phyloP scores from a whole-genome alignment of 2,888 invertebrate species.

The Trichacis sp. region DNA sequence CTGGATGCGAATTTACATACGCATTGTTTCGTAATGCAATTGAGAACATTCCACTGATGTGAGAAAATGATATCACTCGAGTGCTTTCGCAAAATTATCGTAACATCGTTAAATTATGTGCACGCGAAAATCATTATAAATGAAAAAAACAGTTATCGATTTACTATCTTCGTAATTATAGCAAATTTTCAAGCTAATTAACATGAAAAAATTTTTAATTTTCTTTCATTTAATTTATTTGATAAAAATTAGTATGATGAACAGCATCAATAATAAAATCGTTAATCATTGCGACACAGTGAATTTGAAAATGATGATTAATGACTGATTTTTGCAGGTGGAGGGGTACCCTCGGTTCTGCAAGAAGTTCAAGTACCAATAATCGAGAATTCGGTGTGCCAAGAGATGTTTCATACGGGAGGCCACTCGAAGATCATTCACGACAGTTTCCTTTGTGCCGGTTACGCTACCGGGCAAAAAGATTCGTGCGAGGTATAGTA shows the following conservation, averaged over 20 bases:
- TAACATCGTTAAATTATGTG: too few relatives aligned
- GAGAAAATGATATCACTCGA: not conserved
- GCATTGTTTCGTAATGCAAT: not conserved
- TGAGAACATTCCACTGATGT: not conserved
- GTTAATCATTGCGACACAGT: too few relatives aligned
- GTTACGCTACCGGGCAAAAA: constrained; percentile 91
- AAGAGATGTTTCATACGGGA: constrained; percentile 93
- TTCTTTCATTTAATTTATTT: too few relatives aligned
- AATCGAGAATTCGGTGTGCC: constrained; percentile 91
- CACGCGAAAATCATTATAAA: too few relatives aligned
- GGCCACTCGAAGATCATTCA: constrained; percentile 90
- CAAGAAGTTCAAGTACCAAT: constrained; percentile 94
- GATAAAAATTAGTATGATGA: too few relatives aligned
- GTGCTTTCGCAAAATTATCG: too few relatives aligned
- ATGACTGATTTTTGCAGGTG: too few relatives aligned
- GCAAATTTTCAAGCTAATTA: too few relatives aligned
- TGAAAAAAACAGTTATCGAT: too few relatives aligned
- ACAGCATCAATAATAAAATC: too few relatives aligned
- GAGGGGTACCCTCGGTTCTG: constrained; percentile 88
- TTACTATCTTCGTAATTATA: too few relatives aligned
- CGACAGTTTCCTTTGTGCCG: constrained; percentile 90
- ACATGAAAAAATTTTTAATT: not conserved
- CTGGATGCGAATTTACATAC: not conserved
- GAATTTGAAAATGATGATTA: too few relatives aligned
- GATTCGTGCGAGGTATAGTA: constrained; percentile 88